A percentile compares a stretch with the other conserved stretches of the same genome.
These are phyloP conservation scores for Xestobium rufovillosum DNA, from an alignment of 2,888 invertebrate species.

Conservation along the genomic window DNA sequence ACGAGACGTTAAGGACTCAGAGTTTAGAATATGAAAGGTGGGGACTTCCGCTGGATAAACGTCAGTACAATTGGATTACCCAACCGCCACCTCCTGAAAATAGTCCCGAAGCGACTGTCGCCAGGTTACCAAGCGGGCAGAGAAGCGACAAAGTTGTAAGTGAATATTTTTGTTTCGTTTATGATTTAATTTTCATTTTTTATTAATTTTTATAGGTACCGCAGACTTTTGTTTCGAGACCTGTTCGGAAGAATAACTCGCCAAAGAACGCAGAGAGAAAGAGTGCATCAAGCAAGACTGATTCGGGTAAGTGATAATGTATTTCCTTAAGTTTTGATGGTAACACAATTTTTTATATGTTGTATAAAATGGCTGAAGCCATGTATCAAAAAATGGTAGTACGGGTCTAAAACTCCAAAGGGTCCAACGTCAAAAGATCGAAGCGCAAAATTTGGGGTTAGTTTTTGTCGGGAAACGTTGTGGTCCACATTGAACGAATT, in stretches of 20 bases:
- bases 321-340: too few relatives aligned
- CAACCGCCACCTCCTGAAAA: slow-evolving; percentile 89
- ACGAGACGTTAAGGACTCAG: slow-evolving; percentile 84
- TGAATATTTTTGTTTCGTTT: slow-evolving; percentile 9
- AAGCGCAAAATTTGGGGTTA: too few relatives aligned
- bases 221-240: slow-evolving; percentile 49
- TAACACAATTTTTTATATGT: too few relatives aligned
- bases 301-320: slow-evolving; percentile 33
- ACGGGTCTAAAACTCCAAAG: too few relatives aligned
- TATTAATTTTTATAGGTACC: slow-evolving; percentile 43
- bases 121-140: slow-evolving; percentile 77
- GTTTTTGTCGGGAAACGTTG: too few relatives aligned
- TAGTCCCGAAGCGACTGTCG: slow-evolving; percentile 76
- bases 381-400: too few relatives aligned
- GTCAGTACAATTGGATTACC: slow-evolving; percentile 91
- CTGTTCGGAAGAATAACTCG: slow-evolving; percentile 56
- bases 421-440: too few relatives aligned
- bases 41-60: slow-evolving; percentile 82
- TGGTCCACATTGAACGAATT: too few relatives aligned
- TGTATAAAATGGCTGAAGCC: too few relatives aligned
- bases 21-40: slow-evolving; percentile 84
- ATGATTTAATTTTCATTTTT: slow-evolving; percentile 12
- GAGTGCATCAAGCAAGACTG: slow-evolving; percentile 30
- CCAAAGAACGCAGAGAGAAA: slow-evolving; percentile 52
- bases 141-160: slow-evolving; percentile 69